Conservation (phyloP, 2,113 vertebrate species). For the Chinchilla lanigera region DNA sequence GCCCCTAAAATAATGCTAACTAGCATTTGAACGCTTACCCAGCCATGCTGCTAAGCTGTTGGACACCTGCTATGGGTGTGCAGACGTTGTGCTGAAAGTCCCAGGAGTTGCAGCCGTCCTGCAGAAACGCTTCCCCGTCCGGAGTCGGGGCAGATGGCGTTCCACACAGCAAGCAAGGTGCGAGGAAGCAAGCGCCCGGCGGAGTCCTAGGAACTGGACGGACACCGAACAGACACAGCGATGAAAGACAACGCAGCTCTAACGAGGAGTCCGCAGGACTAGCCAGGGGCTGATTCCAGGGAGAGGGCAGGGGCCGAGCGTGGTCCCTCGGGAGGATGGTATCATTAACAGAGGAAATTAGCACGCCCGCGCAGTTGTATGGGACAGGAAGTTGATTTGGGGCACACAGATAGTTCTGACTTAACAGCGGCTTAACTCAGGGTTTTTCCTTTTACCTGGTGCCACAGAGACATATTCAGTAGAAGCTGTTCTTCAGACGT, state of each 20-base stretch:
- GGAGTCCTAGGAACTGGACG: not conserved
- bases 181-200: not conserved
- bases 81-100: not conserved
- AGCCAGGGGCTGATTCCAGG: not conserved
- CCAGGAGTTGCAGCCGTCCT: not conserved
- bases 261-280: not conserved
- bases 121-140: not conserved
- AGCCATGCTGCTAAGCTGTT: not conserved
- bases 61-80: not conserved
- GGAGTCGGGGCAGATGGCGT: not conserved
- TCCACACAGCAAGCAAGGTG: not conserved
- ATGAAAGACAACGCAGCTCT: not conserved
- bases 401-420: not conserved
- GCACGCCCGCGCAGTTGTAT: not conserved
- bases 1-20: not conserved
- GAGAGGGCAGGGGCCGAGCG: not conserved
- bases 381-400: not conserved
- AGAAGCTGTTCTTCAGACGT: not conserved
- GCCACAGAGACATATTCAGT: not conserved
- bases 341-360: not conserved
- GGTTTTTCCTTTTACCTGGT: not conserved
- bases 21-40: not conserved
- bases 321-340: not conserved
- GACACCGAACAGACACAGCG: not conserved
- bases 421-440: not conserved